These are phyloP conservation scores for Trichosurus vulpecula DNA, from an alignment of 2,797 vertebrate genomes.

Conservation along the genomic window DNA sequence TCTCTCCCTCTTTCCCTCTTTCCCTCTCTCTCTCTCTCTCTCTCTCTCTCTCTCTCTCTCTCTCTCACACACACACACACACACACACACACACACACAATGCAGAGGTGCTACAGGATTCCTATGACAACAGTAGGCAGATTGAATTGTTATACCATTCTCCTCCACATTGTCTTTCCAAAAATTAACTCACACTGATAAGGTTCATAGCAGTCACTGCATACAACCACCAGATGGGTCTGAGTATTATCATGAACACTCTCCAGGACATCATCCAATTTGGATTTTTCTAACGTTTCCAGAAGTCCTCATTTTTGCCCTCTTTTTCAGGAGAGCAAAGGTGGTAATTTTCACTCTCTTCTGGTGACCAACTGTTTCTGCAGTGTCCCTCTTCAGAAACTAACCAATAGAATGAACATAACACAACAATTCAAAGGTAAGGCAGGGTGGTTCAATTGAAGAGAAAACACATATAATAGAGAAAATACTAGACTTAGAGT, in stretches of 20 bases:
- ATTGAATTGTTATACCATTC: not conserved
- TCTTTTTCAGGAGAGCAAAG: constrained; percentile 28
- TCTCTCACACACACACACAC: not conserved
- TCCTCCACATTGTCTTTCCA: constrained; percentile 60
- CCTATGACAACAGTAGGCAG: not conserved
- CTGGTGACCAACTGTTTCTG: constrained; percentile 58
- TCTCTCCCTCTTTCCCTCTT: too few relatives aligned
- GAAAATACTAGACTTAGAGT: not conserved
- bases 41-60: not conserved
- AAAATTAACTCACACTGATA: constrained; percentile 74
- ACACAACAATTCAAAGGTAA: constrained; percentile 1
- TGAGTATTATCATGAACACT: constrained; percentile 74
- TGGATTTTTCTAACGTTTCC: constrained; percentile 57
- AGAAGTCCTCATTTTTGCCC: constrained; percentile 54
- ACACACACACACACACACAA: not conserved
- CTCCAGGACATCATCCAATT: constrained; percentile 52
- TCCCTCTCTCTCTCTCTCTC: too few relatives aligned
- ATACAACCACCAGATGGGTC: constrained; percentile 74
- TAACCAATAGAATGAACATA: constrained; percentile 33
- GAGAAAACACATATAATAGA: not conserved
- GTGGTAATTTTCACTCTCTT: constrained; percentile 54
- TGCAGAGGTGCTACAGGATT: not conserved
- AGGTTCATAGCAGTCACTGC: constrained; percentile 68
- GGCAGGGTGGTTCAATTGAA: not conserved
- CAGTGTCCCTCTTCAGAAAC: constrained; percentile 65